Evolutionary conservation across 2,113 vertebrate genomes (phyloP).

Genomic region (Hypanus sabinus): DNA sequence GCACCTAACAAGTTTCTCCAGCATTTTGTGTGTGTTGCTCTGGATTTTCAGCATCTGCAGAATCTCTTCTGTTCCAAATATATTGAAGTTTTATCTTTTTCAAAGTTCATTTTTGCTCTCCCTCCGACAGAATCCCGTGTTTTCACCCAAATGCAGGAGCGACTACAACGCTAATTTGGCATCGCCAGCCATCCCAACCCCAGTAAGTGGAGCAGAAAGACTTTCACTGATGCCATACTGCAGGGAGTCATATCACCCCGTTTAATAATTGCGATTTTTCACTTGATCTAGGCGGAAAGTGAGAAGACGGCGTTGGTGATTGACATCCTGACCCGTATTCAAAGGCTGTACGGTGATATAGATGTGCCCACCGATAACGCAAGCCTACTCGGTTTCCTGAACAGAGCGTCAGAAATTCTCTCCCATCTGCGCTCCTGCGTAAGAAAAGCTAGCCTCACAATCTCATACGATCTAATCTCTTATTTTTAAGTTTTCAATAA

Average conservation of each 20-base stretch:
- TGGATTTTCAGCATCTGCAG: no score
- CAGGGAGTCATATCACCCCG: no score
- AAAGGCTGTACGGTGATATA: constrained; percentile 46
- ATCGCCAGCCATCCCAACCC: neutral
- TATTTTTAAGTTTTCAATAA: neutral
- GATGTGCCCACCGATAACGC: constrained; percentile 42
- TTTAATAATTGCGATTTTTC: constrained; percentile 11
- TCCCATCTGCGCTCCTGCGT: constrained; percentile 49
- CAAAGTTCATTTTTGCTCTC: neutral
- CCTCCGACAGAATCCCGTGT: neutral
- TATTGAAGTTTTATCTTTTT: neutral
- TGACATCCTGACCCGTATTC: constrained; percentile 48
- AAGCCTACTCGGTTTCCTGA: constrained; percentile 43
- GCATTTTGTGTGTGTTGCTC: no score
- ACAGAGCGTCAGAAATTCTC: constrained; percentile 46
- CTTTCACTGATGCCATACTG: neutral
- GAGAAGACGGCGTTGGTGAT: constrained; percentile 43
- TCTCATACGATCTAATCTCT: neutral
- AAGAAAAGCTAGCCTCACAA: constrained; percentile 42
- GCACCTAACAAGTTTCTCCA: no score
- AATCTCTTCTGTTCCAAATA: no score
- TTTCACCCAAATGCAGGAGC: neutral
- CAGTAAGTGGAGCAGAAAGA: neutral
- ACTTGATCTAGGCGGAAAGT: constrained; percentile 46
- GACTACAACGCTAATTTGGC: neutral